Percentiles rank a stretch among this genome's conserved stretches.
phyloP scores from a whole-genome alignment of 2,888 invertebrate species.

The Teleiodes luculella region DNA sequence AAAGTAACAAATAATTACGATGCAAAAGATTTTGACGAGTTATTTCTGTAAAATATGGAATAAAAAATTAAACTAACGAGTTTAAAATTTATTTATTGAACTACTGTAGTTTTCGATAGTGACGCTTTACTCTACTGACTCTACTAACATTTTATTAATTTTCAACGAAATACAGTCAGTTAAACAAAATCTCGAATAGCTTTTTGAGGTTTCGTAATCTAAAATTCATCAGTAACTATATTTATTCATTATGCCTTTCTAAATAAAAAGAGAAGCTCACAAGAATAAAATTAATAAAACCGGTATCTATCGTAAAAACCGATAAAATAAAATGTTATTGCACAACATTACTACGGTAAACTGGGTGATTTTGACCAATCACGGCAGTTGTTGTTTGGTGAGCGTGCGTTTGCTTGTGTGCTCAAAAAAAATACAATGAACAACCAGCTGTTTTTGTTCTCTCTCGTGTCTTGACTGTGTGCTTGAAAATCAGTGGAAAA shows the following conservation, averaged over 20 bases:
- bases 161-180: no score
- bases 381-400: slow-evolving; percentile 12
- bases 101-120: no score
- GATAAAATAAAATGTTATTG: neutral
- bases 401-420: slow-evolving; percentile 20
- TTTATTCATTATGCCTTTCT: no score
- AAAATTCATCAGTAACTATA: no score
- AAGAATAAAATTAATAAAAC: no score
- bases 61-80: neutral
- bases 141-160: no score
- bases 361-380: slow-evolving; percentile 5
- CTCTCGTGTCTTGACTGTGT: slow-evolving; percentile 50
- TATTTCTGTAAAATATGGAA: neutral
- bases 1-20: slow-evolving; percentile 22
- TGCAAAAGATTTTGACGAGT: neutral
- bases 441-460: slow-evolving; percentile 74
- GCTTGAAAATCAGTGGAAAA: slow-evolving; percentile 57
- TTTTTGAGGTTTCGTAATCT: no score
- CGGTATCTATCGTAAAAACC: neutral
- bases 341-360: neutral
- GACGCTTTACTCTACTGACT: no score
- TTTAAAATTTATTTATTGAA: no score
- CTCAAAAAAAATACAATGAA: slow-evolving; percentile 54
- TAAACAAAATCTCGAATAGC: no score
- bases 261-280: no score